Percentiles rank a stretch among this genome's conserved stretches.
Evolutionary conservation across 1,140 invertebrate species (phyloP).

Genomic region (Drosophila sp.): DNA sequence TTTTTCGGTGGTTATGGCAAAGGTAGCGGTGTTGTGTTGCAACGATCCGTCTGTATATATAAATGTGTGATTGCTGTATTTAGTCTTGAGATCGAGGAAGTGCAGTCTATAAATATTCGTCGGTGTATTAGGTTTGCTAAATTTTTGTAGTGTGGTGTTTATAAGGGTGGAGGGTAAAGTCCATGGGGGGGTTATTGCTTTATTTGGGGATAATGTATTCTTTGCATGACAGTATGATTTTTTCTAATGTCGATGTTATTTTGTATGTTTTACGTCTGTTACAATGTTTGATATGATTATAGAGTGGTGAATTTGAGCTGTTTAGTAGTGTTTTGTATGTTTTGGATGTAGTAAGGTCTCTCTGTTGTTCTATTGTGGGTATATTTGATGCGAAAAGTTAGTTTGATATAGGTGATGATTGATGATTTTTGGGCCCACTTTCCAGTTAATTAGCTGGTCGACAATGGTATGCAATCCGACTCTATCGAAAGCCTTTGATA

Average conservation of each 20-base stretch:
- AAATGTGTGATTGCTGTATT: neutral
- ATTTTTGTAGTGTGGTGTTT: neutral
- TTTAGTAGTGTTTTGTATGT: too few species aligned
- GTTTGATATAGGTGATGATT: too few species aligned
- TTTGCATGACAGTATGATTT: too few species aligned
- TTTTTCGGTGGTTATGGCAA: neutral
- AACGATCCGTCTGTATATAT: neutral
- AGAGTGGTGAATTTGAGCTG: too few species aligned
- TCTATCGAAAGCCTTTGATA: neutral
- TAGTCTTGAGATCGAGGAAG: neutral
- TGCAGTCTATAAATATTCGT: neutral
- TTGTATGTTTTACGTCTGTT: conserved; percentile 2
- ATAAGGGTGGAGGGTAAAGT: neutral
- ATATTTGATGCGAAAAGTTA: too few species aligned
- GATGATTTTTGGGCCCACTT: neutral
- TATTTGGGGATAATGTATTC: neutral
- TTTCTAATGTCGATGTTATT: conserved; percentile 1
- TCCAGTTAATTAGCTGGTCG: conserved; percentile 30
- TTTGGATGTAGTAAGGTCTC: too few species aligned
- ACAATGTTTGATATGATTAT: too few species aligned
- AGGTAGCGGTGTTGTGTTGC: neutral
- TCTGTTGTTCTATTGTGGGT: too few species aligned
- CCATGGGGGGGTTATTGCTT: neutral
- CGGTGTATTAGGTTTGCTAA: neutral
- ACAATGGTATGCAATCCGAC: conserved; percentile 26